Evolutionary conservation across 2,797 vertebrate genomes (phyloP).

Genomic region (Lepilemur ruficaudatus): DNA sequence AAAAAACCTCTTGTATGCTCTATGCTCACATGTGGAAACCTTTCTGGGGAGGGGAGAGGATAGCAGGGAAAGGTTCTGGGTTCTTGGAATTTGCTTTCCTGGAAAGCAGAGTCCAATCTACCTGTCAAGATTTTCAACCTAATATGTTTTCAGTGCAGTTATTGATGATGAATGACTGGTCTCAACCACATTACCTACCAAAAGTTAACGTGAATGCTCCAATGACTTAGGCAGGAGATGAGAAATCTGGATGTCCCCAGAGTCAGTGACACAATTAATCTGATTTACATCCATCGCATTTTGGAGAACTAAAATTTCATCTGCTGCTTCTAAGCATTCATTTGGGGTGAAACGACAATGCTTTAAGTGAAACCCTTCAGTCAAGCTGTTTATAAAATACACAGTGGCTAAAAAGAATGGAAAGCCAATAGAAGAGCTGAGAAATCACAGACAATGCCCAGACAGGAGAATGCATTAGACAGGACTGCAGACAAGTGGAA

Average conservation of each 20-base stretch:
- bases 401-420: slow-evolving; percentile 62
- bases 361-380: slow-evolving; percentile 66
- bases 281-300: slow-evolving; percentile 83
- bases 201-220: slow-evolving; percentile 70
- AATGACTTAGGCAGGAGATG: slow-evolving; percentile 77
- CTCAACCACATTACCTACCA: slow-evolving; percentile 77
- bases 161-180: slow-evolving; percentile 66
- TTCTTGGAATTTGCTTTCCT: slow-evolving; percentile 48
- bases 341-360: slow-evolving; percentile 65
- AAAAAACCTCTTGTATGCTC: accelerated
- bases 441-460: slow-evolving; percentile 62
- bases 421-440: slow-evolving; percentile 70
- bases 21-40: neutral
- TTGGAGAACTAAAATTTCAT: slow-evolving; percentile 74
- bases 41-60: neutral
- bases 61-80: neutral
- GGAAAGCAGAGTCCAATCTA: slow-evolving; percentile 48
- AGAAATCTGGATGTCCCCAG: slow-evolving; percentile 78
- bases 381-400: slow-evolving; percentile 53
- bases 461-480: slow-evolving; percentile 43
- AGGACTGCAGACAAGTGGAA: slow-evolving; percentile 54
- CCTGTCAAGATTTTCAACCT: slow-evolving; percentile 59
- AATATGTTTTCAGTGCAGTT: slow-evolving; percentile 76
- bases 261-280: slow-evolving; percentile 79
- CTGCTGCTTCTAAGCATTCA: slow-evolving; percentile 61